A percentile compares a stretch with the other conserved stretches of the same genome.
Conservation (phyloP, 2,888 invertebrate species). For the Cephus spinipes region DNA sequence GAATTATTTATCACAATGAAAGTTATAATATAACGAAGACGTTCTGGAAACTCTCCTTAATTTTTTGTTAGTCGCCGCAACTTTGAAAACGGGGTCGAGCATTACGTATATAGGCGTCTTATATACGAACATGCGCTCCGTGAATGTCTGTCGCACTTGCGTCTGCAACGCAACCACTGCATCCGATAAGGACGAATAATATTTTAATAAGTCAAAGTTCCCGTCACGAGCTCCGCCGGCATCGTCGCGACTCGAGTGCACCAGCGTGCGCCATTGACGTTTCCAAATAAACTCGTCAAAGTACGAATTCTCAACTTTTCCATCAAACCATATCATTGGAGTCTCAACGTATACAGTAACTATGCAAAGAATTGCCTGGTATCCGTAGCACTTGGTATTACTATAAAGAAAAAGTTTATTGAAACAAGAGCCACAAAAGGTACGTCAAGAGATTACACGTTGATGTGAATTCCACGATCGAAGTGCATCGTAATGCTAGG, state of each 20-base stretch:
- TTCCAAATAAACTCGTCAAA: neutral
- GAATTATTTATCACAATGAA: neutral
- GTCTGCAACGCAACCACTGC: neutral
- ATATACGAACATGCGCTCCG: neutral
- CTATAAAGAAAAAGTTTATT: neutral
- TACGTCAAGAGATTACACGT: neutral
- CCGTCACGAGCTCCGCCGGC: neutral
- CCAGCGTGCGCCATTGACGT: neutral
- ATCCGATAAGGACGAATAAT: neutral
- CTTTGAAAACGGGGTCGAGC: neutral
- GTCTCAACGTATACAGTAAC: neutral
- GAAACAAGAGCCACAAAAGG: neutral
- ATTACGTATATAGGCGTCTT: neutral
- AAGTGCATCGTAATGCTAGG: neutral
- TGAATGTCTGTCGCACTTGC: neutral
- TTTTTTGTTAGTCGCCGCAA: neutral
- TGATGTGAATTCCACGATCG: neutral
- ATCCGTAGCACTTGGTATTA: neutral
- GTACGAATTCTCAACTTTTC: neutral
- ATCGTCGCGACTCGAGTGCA: neutral
- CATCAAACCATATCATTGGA: neutral
- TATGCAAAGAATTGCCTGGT: neutral
- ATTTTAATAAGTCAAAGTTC: neutral
- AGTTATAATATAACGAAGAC: slow-evolving; percentile 3
- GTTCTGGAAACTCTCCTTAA: slow-evolving; percentile 2